A percentile compares a stretch with the other conserved stretches of the same genome.
phyloP scores from a whole-genome alignment of 2,113 vertebrate species.

The Nestor notabilis region DNA sequence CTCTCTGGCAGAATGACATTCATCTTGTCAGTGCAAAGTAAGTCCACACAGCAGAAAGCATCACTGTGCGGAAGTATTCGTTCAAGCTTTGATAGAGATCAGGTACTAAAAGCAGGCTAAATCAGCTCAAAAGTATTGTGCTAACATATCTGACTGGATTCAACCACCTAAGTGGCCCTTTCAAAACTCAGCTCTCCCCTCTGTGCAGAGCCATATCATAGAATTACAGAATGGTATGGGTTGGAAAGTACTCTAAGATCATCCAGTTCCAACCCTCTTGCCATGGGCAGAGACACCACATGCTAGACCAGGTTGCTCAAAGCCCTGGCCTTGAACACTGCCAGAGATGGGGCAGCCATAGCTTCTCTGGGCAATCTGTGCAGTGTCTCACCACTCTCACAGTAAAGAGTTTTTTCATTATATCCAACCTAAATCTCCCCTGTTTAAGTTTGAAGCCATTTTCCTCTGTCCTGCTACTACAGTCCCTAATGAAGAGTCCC shows the following conservation, averaged over 20 bases:
- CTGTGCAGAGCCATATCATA: rapidly evolving
- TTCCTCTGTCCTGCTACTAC: not conserved
- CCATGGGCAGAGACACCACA: not conserved
- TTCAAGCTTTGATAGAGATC: not conserved
- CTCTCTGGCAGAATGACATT: not conserved
- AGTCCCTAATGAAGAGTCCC: not conserved
- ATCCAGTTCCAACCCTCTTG: not conserved
- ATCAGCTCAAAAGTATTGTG: not conserved
- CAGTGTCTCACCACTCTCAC: not conserved
- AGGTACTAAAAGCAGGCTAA: not conserved
- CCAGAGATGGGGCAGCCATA: not conserved
- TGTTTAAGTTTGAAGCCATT: not conserved
- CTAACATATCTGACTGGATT: not conserved
- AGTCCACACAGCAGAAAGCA: not conserved
- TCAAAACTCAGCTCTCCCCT: not conserved
- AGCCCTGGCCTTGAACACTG: not conserved
- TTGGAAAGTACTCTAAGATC: not conserved
- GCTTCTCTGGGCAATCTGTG: not conserved
- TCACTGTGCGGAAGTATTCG: not conserved
- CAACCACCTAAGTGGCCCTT: rapidly evolving
- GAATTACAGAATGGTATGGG: not conserved
- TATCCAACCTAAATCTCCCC: not conserved
- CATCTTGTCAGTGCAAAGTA: not conserved
- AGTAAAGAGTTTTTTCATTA: not conserved
- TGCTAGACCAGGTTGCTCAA: not conserved